Evolutionary conservation across 2,888 invertebrate species (phyloP).

Genomic region (Philereme transversata): DNA sequence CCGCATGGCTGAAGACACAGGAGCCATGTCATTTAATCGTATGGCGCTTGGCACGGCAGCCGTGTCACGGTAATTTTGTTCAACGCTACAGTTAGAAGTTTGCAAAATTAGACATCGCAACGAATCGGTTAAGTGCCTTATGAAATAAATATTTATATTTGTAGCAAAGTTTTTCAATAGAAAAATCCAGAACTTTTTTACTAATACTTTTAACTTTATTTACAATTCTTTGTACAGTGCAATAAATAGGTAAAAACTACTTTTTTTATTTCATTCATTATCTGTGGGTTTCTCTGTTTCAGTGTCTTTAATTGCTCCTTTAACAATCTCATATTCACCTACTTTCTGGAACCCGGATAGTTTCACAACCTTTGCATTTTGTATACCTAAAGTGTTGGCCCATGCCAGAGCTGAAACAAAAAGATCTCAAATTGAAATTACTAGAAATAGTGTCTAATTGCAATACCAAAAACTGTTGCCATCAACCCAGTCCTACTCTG

Average conservation of each 20-base stretch:
- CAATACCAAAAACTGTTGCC: no score
- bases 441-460: no score
- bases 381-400: slow-evolving; percentile 81
- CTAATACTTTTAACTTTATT: slow-evolving; percentile 5
- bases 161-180: slow-evolving; percentile 5
- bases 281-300: slow-evolving; percentile 30
- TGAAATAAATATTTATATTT: slow-evolving; percentile 41
- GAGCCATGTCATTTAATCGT: no score
- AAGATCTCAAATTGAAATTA: no score
- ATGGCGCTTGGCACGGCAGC: no score
- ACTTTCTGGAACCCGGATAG: slow-evolving; percentile 78
- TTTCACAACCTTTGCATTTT: slow-evolving; percentile 82
- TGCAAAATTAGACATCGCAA: no score
- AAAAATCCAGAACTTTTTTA: no score
- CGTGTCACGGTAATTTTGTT: no score
- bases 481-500: no score
- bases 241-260: slow-evolving; percentile 6
- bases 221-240: slow-evolving; percentile 17
- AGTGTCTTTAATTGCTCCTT: slow-evolving; percentile 58
- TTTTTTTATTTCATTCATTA: slow-evolving; percentile 16
- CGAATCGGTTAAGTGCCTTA: slow-evolving; percentile 38
- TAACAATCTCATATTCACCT: slow-evolving; percentile 76
- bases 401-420: slow-evolving; percentile 81
- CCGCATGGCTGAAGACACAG: no score
- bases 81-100: no score